Base-by-base conservation (phyloP, 2,113 vertebrate species). In the Cynoglossus semilaevis region DNA sequence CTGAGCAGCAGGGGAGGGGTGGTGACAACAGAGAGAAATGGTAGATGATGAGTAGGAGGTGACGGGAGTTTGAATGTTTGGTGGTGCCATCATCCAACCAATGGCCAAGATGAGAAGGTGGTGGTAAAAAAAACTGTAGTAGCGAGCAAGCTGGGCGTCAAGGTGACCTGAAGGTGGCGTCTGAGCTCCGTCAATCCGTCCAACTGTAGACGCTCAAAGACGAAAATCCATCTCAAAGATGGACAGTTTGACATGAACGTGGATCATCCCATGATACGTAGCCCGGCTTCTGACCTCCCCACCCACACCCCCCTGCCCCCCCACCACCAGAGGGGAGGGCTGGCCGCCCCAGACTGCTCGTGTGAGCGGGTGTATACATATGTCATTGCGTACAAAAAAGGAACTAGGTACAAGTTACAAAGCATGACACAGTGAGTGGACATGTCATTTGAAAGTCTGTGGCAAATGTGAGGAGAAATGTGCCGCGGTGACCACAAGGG, bases 171-270 rank as follows among this genome's bases (percentile, higher is more conserved):
- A 1, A 5, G 16, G 8, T 0, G 38, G 53, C 5, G 38, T n/a
- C 52, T 8, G 3, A 14, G 55, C 46, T 45, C 36, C 14, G 46
- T 51, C 63, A 54, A 67, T 67, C 44, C 17, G 51, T 56, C 76
- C 37, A 9, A 65, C 64, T 9, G 37, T 83, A 87, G 84, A 88
- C 84, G 42, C 73, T 84, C 83, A 86, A 87, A 89, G 88, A 87
- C 82, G 85, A n/a, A n/a, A n/a, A n/a, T n/a, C 82, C 35, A 73
- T 79, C 70, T 85, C 77, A 77, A 71, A 82, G 67, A 85, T 85
- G 80, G 85, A 89, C 89, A 88, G 88, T 79, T 84, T 82, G 68
- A 86, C 72, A 85, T 83, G 73, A 81, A 87, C 82, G 78, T 87
- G 81, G 85, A 88, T 88, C 87, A 84, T 88, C 88, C 85, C 79